phyloP scores from a whole-genome alignment of 2,113 vertebrate species.

The Oreochromis niloticus region DNA sequence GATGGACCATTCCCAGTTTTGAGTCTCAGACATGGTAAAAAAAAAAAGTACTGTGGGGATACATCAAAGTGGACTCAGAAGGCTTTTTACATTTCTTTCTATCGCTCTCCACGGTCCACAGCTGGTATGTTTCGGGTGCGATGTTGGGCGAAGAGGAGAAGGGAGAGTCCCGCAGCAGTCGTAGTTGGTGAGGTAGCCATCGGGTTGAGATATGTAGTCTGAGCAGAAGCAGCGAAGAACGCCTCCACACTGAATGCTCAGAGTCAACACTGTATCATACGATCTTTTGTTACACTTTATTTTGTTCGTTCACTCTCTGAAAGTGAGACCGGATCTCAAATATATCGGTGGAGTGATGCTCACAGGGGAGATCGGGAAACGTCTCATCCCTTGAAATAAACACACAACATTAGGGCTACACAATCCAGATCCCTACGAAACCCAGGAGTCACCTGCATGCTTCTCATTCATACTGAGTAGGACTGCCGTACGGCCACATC shows the following conservation, averaged over 20 bases:
- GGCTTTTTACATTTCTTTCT: conserved; percentile 57
- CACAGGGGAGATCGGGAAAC: neutral
- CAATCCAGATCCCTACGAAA: conserved; percentile 23
- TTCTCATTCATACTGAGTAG: conserved; percentile 49
- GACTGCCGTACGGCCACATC: conserved; percentile 42
- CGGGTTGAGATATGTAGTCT: neutral
- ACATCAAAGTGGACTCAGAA: conserved; percentile 9
- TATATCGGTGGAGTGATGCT: conserved; percentile 28
- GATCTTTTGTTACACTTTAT: conserved; percentile 29
- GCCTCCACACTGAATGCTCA: conserved; percentile 28
- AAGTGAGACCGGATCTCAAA: conserved; percentile 39
- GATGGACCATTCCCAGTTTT: conserved; percentile 99
- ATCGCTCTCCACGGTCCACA: conserved; percentile 30
- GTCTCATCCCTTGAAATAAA: neutral
- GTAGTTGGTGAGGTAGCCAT: neutral
- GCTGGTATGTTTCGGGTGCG: conserved; percentile 24
- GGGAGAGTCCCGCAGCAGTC: conserved; percentile 1
- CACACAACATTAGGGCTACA: conserved; percentile 11
- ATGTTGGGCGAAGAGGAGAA: conserved; percentile 23
- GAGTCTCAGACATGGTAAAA: conserved; percentile 44
- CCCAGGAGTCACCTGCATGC: conserved; percentile 63
- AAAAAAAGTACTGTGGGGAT: neutral
- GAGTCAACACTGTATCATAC: conserved; percentile 36
- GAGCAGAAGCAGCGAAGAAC: conserved; percentile 19
- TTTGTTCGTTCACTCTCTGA: conserved; percentile 35